phyloP scores from a whole-genome alignment of 2,113 vertebrate species.

The Labeo catla region DNA sequence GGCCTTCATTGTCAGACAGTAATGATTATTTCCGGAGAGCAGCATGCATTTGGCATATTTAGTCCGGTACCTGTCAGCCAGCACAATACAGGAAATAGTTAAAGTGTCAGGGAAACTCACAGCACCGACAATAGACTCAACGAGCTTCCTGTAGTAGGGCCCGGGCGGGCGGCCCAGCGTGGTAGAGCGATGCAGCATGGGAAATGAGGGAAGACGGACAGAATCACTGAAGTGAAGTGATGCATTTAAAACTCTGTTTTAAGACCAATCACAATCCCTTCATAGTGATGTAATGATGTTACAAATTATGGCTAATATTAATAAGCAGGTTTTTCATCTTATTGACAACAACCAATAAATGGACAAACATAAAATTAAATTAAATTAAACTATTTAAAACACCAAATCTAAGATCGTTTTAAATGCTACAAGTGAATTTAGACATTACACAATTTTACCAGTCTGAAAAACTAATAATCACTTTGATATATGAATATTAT shows the following conservation, averaged over 20 bases:
- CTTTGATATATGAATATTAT: too few relatives aligned
- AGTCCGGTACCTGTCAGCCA: conserved; percentile 35
- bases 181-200: background rate
- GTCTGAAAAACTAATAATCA: too few relatives aligned
- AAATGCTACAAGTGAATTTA: too few relatives aligned
- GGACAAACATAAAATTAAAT: background rate
- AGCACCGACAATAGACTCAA: conserved; percentile 60
- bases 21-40: conserved; percentile 50
- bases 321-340: background rate
- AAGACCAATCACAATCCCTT: background rate
- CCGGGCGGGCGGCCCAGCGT: conserved; percentile 23
- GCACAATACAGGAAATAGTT: conserved; percentile 64
- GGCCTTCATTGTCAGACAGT: conserved; percentile 14
- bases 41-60: conserved; percentile 26
- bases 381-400: too few relatives aligned
- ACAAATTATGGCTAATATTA: background rate
- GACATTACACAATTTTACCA: too few relatives aligned
- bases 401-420: too few relatives aligned
- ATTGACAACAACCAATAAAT: background rate
- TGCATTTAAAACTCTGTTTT: background rate
- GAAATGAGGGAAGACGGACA: background rate
- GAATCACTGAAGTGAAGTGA: background rate
- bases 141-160: conserved; percentile 63
- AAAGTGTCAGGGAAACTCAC: conserved; percentile 60
- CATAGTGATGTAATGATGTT: background rate